Percentiles rank a stretch among this genome's conserved stretches.
These are phyloP conservation scores for Aselliscus stoliczkanus DNA, from an alignment of 2,797 vertebrate genomes.

Conservation along the genomic window DNA sequence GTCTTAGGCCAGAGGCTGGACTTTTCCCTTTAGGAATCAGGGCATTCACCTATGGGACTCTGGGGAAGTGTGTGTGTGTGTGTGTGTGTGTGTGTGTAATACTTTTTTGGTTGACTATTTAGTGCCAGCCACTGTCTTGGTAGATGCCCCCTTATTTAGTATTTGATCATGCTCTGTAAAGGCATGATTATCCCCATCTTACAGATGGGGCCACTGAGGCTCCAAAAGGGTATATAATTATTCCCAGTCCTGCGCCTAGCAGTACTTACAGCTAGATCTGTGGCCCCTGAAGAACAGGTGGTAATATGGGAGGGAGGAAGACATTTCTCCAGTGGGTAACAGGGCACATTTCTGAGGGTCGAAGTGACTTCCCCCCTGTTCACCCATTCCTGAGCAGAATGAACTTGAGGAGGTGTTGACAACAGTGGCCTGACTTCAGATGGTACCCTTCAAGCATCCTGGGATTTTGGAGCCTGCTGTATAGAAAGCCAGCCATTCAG, in stretches of 20 bases:
- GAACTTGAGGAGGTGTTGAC: background rate
- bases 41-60: background rate
- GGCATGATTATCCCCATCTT: background rate
- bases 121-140: background rate
- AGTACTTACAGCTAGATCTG: background rate
- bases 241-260: background rate
- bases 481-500: background rate
- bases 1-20: background rate
- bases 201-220: background rate
- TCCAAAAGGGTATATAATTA: background rate
- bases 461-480: background rate
- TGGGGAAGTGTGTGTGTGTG: background rate
- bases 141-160: background rate
- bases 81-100: background rate
- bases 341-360: background rate
- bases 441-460: background rate
- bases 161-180: background rate
- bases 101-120: background rate
- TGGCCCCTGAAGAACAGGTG: background rate
- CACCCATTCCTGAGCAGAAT: background rate
- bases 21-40: conserved; percentile 8
- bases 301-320: background rate
- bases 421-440: background rate
- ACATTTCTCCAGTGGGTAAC: background rate
- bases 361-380: background rate